Conservation (phyloP, 2,113 vertebrate species). For the Ovis aries region ARS-UI_Ramb_v3.0 NC_056066.1:41425001-41425500, state of each 20-base stretch:
- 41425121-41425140: background rate
- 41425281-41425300: background rate
- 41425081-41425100: background rate
- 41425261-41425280: background rate
- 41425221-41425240: background rate
- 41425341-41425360: background rate
- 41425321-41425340: background rate
- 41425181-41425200: background rate
- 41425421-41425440: background rate
- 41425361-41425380: background rate
- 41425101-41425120: background rate
- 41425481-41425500: background rate
- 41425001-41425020: background rate
- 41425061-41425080: background rate
- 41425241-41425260: background rate
- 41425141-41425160: background rate
- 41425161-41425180: background rate
- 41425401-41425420: too few relatives aligned
- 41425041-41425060: constrained; percentile 18
- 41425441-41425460: background rate
- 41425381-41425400: too few relatives aligned
- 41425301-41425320: background rate
- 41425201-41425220: background rate
- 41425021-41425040: constrained; percentile 30
- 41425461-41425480: background rate